phyloP scores from a whole-genome alignment of 2,113 vertebrate species.

The Marcusenius ussheri region DNA sequence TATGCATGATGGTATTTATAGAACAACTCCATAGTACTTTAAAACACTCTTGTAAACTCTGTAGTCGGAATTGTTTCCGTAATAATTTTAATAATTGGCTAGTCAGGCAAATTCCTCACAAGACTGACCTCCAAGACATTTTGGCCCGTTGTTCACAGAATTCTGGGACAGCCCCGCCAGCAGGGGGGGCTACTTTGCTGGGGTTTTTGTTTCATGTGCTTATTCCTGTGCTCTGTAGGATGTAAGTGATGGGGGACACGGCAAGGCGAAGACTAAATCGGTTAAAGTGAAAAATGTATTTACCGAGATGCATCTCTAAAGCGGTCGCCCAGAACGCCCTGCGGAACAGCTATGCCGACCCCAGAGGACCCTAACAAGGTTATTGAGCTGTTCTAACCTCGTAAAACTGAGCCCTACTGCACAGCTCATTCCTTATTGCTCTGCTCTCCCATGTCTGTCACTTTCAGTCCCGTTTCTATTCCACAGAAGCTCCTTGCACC shows the following conservation, averaged over 20 bases:
- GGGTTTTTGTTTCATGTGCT: conserved; percentile 41
- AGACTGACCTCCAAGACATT: neutral
- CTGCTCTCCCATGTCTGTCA: conserved; percentile 33
- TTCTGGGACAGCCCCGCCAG: neutral
- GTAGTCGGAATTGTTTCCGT: neutral
- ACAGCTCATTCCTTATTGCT: conserved; percentile 39
- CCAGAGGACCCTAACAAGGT: conserved; percentile 52
- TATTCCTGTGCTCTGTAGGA: conserved; percentile 51
- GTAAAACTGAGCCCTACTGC: conserved; percentile 43
- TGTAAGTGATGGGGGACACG: conserved; percentile 58
- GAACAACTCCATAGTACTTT: neutral
- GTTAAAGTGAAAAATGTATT: conserved; percentile 51
- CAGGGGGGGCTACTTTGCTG: conserved; percentile 7
- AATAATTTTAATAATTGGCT: neutral
- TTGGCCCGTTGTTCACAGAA: neutral
- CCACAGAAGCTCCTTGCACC: conserved; percentile 34
- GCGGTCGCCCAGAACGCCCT: conserved; percentile 27
- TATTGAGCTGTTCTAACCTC: conserved; percentile 49
- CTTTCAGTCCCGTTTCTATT: conserved; percentile 34
- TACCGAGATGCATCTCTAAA: conserved; percentile 33
- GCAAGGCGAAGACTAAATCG: conserved; percentile 56
- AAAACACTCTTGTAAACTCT: neutral
- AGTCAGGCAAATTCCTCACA: neutral
- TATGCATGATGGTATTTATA: neutral
- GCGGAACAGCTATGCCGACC: conserved; percentile 37